Evolutionary conservation across 2,797 vertebrate genomes (phyloP).

Genomic region (Avahi laniger): DNA sequence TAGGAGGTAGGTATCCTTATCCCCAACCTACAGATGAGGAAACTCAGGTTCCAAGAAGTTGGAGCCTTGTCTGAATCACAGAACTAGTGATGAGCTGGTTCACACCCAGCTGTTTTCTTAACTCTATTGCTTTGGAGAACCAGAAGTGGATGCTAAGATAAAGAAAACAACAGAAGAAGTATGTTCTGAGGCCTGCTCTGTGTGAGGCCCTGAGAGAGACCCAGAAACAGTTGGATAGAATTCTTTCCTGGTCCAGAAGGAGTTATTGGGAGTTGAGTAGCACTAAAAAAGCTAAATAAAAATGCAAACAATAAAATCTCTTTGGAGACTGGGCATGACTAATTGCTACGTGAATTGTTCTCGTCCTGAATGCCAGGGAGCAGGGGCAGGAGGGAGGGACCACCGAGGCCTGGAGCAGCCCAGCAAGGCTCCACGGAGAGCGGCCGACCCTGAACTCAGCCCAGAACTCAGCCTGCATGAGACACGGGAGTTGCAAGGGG

Average conservation of each 20-base stretch:
- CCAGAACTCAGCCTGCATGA: neutral
- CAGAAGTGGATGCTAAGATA: neutral
- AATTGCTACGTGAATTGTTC: neutral
- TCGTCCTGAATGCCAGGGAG: neutral
- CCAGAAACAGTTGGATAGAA: neutral
- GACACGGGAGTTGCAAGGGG: neutral
- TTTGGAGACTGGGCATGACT: neutral
- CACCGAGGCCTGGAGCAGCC: too few species aligned
- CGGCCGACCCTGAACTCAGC: neutral
- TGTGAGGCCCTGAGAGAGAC: neutral
- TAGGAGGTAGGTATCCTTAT: neutral
- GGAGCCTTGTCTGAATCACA: neutral
- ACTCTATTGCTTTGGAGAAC: neutral
- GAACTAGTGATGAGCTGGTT: neutral
- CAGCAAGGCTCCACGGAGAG: neutral
- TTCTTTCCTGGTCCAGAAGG: neutral
- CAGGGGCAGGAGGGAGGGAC: neutral
- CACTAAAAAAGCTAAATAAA: neutral
- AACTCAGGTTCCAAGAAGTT: neutral
- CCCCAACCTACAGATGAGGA: neutral
- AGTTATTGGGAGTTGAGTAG: neutral
- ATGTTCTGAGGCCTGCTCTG: neutral
- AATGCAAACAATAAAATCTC: neutral
- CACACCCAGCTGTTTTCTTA: neutral
- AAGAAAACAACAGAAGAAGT: neutral